Evolutionary conservation across 2,113 vertebrate species (phyloP).

Genomic region (Sigmodon hispidus): DNA sequence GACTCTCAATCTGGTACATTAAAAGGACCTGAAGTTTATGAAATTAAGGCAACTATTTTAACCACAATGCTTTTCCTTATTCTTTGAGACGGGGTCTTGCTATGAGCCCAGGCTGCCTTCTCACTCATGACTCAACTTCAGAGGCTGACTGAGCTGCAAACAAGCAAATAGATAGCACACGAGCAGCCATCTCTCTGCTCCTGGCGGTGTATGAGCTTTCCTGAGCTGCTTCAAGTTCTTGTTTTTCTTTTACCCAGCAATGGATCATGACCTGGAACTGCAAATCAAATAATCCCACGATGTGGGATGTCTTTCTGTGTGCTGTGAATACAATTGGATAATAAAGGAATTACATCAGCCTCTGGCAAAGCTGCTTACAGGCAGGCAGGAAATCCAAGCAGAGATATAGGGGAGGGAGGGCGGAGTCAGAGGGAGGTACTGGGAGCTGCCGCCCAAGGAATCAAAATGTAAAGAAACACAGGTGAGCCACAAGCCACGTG

Average conservation of each 20-base stretch:
- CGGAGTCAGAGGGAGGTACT: no score
- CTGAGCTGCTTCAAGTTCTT: not conserved
- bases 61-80: not conserved
- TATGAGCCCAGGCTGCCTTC: not conserved
- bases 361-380: no score
- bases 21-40: not conserved
- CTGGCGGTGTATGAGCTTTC: not conserved
- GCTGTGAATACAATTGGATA: no score
- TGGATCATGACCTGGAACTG: not conserved
- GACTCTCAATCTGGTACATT: not conserved
- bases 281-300: not conserved
- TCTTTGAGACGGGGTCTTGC: not conserved
- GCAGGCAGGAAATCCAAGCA: no score
- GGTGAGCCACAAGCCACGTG: no score
- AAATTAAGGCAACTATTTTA: not conserved
- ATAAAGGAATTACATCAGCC: no score
- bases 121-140: not conserved
- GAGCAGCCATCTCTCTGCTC: no score
- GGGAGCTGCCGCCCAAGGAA: no score
- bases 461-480: no score
- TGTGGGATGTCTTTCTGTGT: no score
- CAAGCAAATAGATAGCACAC: not conserved
- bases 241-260: not conserved
- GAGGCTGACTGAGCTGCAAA: not conserved
- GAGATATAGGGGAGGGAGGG: no score